These are phyloP conservation scores for Burhinus oedicnemus DNA, from an alignment of 2,113 vertebrate species.

Conservation along the genomic window DNA sequence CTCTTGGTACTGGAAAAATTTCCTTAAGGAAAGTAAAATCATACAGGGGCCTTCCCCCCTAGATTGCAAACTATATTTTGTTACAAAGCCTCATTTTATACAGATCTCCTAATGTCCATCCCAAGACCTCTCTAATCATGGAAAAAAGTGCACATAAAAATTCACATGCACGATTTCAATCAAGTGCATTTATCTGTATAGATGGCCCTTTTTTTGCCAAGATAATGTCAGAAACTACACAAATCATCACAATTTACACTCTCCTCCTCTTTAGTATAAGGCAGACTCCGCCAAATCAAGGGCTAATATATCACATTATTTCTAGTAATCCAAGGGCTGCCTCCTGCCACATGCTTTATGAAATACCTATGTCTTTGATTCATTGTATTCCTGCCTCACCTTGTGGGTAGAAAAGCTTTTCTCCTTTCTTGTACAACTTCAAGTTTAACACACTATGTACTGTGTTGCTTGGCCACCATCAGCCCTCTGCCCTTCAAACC, in stretches of 20 bases:
- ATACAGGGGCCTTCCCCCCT: background rate
- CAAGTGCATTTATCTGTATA: constrained; percentile 40
- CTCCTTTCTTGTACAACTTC: background rate
- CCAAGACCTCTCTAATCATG: background rate
- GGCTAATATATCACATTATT: constrained; percentile 72
- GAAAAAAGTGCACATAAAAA: constrained; percentile 3
- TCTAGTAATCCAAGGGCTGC: constrained; percentile 67
- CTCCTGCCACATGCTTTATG: constrained; percentile 67
- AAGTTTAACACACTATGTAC: background rate
- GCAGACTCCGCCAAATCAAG: constrained; percentile 63
- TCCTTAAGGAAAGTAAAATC: background rate
- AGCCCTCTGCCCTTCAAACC: background rate
- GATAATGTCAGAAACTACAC: constrained; percentile 62
- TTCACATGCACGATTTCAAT: background rate
- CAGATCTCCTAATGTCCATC: background rate
- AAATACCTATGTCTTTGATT: constrained; percentile 70
- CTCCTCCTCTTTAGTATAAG: constrained; percentile 68
- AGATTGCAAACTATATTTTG: background rate
- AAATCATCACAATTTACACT: constrained; percentile 71
- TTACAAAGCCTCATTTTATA: background rate
- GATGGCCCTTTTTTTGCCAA: constrained; percentile 52
- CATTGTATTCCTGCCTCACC: constrained; percentile 56
- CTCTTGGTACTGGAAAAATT: background rate
- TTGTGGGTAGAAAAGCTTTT: constrained; percentile 7
- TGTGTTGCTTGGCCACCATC: background rate